A percentile compares a stretch with the other conserved stretches of the same genome.
Conservation (phyloP, 2,888 invertebrate species). For the Andrena bucephala region DNA sequence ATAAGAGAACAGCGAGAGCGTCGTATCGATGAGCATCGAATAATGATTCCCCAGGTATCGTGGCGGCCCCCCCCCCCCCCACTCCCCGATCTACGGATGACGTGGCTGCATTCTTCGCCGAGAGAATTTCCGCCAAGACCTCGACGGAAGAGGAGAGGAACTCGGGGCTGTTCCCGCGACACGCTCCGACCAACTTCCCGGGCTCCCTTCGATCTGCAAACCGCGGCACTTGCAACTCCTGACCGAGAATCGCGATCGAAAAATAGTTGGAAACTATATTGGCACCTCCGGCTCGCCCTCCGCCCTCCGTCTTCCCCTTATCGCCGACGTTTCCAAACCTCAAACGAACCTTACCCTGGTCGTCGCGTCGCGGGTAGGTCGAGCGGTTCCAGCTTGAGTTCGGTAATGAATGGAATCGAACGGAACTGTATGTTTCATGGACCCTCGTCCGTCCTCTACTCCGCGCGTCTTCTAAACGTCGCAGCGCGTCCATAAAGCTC, state of each 20-base stretch:
- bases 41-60: constrained; percentile 48
- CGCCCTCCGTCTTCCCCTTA: background rate
- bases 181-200: background rate
- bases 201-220: constrained; percentile 3
- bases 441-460: background rate
- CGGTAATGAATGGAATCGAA: background rate
- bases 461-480: background rate
- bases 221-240: constrained; percentile 15
- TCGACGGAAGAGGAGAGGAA: constrained; percentile 8
- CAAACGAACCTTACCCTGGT: background rate
- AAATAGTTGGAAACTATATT: constrained; percentile 43
- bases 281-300: background rate
- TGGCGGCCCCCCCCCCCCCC: background rate
- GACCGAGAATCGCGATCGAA: constrained; percentile 15
- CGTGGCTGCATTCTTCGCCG: constrained; percentile 24
- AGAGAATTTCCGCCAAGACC: constrained; percentile 35
- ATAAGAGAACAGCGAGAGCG: background rate
- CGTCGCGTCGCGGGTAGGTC: too few relatives aligned
- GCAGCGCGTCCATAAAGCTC: background rate
- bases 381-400: background rate
- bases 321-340: background rate
- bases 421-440: background rate
- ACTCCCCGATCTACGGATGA: constrained; percentile 32
- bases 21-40: background rate
- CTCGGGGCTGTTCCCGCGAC: background rate